Percentiles rank a stretch among this genome's conserved stretches.
These are phyloP conservation scores for Hydroisotoma schaefferi DNA, from an alignment of 2,888 invertebrate genomes.

Conservation along the genomic window DNA sequence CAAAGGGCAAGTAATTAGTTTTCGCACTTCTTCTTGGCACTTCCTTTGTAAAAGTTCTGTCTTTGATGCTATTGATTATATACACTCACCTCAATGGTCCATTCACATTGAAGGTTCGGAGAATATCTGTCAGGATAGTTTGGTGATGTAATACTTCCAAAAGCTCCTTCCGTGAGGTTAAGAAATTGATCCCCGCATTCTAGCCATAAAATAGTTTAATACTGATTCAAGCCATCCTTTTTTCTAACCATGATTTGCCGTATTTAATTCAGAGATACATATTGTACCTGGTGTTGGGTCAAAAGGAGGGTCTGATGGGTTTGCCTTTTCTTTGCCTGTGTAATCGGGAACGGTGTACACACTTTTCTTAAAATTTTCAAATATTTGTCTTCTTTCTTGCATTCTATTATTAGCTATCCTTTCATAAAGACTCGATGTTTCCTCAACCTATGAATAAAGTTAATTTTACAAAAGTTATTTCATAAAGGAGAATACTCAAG, in stretches of 20 bases:
- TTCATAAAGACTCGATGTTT: too few species aligned
- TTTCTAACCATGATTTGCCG: not conserved
- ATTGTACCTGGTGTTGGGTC: constrained; percentile 27
- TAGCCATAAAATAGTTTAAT: constrained; percentile 6
- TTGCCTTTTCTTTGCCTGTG: constrained; percentile 17
- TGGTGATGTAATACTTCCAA: constrained; percentile 38
- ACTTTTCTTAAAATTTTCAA: constrained; percentile 23
- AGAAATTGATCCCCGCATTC: constrained; percentile 34
- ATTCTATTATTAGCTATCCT: too few species aligned
- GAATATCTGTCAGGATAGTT: constrained; percentile 40
- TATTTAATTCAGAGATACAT: not conserved
- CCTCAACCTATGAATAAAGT: not conserved
- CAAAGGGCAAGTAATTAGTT: not conserved
- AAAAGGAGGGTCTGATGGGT: constrained; percentile 36
- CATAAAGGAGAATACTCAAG: too few species aligned
- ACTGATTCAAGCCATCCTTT: not conserved
- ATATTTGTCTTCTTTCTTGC: constrained; percentile 11
- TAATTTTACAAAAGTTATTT: too few species aligned
- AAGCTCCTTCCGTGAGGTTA: constrained; percentile 35
- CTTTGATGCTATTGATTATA: not conserved
- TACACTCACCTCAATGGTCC: constrained; percentile 37
- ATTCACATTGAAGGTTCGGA: constrained; percentile 36
- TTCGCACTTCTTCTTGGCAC: not conserved
- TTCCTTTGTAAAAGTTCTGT: not conserved
- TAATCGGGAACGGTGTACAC: constrained; percentile 31